phyloP scores from a whole-genome alignment of 2,113 vertebrate species.

The Oncorhynchus keta region DNA sequence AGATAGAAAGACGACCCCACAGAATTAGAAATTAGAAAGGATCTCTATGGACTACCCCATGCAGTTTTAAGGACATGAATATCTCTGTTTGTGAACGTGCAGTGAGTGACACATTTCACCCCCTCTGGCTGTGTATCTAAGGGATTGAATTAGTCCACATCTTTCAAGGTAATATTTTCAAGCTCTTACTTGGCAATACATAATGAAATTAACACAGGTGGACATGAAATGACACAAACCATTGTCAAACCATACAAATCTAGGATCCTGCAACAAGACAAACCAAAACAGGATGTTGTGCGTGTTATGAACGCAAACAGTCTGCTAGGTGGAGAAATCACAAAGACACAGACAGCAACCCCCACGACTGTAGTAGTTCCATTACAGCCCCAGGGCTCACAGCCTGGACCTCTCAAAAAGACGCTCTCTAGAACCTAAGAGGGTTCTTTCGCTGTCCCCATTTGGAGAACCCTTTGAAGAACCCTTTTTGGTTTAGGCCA shows the following conservation, averaged over 20 bases:
- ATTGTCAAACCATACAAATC: not conserved
- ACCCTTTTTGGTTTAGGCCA: too few species aligned
- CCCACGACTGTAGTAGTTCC: constrained; percentile 26
- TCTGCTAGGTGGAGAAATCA: not conserved
- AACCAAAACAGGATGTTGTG: not conserved
- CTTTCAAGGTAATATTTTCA: constrained; percentile 14
- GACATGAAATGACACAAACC: constrained; percentile 8
- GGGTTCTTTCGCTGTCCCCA: too few species aligned
- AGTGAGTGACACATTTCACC: not conserved
- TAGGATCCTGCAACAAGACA: not conserved
- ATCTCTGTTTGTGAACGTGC: constrained; percentile 24
- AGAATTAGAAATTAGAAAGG: too few species aligned
- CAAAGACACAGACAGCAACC: not conserved
- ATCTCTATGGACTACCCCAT: not conserved
- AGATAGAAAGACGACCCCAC: not conserved
- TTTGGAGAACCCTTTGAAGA: too few species aligned
- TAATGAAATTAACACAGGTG: constrained; percentile 26
- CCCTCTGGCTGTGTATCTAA: constrained; percentile 13
- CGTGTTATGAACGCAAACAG: not conserved
- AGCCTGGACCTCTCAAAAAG: constrained; percentile 32
- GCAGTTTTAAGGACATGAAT: constrained; percentile 8
- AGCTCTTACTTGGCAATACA: constrained; percentile 27
- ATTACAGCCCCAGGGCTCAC: constrained; percentile 27
- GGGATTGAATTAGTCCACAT: constrained; percentile 27
- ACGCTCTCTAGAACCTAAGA: too few species aligned